Percentiles rank a stretch among this genome's conserved stretches.
phyloP scores from a whole-genome alignment of 2,888 invertebrate species.

The Busseola fusca region DNA sequence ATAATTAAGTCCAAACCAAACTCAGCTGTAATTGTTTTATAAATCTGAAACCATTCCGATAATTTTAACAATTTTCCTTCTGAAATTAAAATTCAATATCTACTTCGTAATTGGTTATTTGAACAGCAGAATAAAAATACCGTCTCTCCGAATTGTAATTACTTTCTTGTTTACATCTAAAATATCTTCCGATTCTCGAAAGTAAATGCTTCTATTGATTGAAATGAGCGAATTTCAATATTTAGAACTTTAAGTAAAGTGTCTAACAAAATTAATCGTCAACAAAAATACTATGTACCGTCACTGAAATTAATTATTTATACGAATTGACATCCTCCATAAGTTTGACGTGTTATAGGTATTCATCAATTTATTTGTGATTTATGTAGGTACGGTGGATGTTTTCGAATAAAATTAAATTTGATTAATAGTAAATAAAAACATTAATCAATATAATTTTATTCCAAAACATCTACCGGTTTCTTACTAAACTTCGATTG shows the following conservation, averaged over 20 bases:
- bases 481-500: too few species aligned
- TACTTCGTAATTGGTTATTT: slow-evolving; percentile 11
- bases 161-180: slow-evolving; percentile 3
- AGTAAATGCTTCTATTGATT: background rate
- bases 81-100: slow-evolving; percentile 18
- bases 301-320: background rate
- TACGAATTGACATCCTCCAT: background rate
- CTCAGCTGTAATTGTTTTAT: slow-evolving; percentile 1
- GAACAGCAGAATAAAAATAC: slow-evolving; percentile 1
- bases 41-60: slow-evolving; percentile 15
- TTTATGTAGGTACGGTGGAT: too few species aligned
- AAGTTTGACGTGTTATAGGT: background rate
- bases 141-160: background rate
- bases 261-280: too few species aligned
- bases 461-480: too few species aligned
- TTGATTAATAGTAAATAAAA: too few species aligned
- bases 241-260: background rate
- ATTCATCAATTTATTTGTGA: background rate
- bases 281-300: background rate
- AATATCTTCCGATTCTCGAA: background rate
- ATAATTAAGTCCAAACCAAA: slow-evolving; percentile 19
- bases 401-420: too few species aligned
- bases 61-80: background rate
- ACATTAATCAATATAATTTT: too few species aligned
- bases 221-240: background rate